These are phyloP conservation scores for Bubo scandiacus DNA, from an alignment of 2,113 vertebrate species.

Conservation along the genomic window DNA sequence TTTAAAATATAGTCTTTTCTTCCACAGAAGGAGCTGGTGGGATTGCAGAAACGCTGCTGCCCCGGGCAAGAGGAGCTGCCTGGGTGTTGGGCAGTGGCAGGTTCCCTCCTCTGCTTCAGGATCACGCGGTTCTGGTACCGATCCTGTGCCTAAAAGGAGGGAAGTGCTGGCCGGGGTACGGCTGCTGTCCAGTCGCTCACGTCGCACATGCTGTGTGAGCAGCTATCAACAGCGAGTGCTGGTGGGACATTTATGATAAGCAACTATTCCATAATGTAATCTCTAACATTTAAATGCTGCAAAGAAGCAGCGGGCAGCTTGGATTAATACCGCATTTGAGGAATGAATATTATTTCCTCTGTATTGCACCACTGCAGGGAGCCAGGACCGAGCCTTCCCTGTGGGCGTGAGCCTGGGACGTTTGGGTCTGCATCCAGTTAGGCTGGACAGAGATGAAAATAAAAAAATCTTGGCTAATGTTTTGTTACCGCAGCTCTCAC, in stretches of 20 bases:
- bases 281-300: not conserved
- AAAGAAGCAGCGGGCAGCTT: not conserved
- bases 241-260: not conserved
- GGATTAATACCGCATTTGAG: not conserved
- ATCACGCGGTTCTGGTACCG: fast-evolving
- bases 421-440: not conserved
- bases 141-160: fast-evolving
- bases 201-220: fast-evolving
- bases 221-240: fast-evolving
- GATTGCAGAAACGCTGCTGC: fast-evolving
- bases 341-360: not conserved
- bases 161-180: fast-evolving
- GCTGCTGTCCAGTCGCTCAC: fast-evolving
- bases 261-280: not conserved
- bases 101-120: not conserved
- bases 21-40: not conserved
- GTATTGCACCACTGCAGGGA: not conserved
- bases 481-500: not conserved
- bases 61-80: fast-evolving
- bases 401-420: fast-evolving
- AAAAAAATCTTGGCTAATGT: not conserved
- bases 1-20: not conserved
- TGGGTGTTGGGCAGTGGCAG: fast-evolving
- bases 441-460: not conserved
- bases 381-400: not conserved